Evolutionary conservation across 2,797 vertebrate genomes (phyloP), one percentile per base, ranked within the genome.

Genomic region (Prionace glauca): DNA sequence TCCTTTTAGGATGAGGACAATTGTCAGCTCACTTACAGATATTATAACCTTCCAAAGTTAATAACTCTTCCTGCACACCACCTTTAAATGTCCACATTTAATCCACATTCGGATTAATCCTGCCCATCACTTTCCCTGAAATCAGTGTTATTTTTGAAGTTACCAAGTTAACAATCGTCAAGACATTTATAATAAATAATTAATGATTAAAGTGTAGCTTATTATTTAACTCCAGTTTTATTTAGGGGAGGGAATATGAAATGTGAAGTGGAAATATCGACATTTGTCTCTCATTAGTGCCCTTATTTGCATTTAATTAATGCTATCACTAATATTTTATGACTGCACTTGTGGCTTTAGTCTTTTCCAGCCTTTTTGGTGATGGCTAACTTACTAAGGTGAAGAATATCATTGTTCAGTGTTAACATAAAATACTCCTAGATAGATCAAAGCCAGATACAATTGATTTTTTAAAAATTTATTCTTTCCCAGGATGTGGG

Each of bases 101-200:
- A 93, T 71, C 65, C 91, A 65, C n/a, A 93, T 62, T 69, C 36
- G 41, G n/a, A 93, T 65, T 93, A 71, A 93, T 67, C 71, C 65
- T 71, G 20, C 62, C 81, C 90, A 92, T 92, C 26, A 93, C 36
- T 71, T 71, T 92, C 36, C 36, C 36, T 26, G 9, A 26, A 69
- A 93, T 16, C 36, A 41, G 69, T 65, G 90, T 8, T 93, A 65
- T 24, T n/a, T 87, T 93, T 69, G 91, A 69, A 93, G 65, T 69
- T 69, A 41, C 16, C 71, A 20, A 71, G 8, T 11, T 45, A 93
- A 69, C 36, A 93, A 93, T 22, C 41, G 90, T 32, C 24, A 67
- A 92, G 5, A 16, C n/a, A 14, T 14, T 71, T 67, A 45, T 41
- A 93, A 67, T 36, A 65, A 92, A 67, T 71, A 71, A 45, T 45